Evolutionary conservation across 2,888 invertebrate genomes (phyloP).

Genomic region (Athripsodes cinereus): DNA sequence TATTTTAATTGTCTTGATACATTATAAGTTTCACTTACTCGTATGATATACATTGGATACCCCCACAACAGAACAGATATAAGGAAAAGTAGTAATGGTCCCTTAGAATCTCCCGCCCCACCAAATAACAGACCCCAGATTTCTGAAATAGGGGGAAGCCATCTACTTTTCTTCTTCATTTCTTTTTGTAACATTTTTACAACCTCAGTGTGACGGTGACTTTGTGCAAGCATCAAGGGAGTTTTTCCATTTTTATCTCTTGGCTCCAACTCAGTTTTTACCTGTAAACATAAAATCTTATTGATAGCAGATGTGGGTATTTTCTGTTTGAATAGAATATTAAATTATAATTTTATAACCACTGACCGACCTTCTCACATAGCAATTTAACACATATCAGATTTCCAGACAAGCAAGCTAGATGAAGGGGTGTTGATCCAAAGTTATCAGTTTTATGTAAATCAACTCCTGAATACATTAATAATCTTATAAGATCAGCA

Average conservation of each 20-base stretch:
- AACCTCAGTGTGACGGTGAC: constrained; percentile 80
- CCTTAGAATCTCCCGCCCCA: constrained; percentile 86
- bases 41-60: constrained; percentile 88
- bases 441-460: constrained; percentile 87
- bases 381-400: constrained; percentile 79
- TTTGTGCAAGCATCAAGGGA: constrained; percentile 81
- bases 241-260: constrained; percentile 90
- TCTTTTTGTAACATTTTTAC: constrained; percentile 76
- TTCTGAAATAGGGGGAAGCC: constrained; percentile 84
- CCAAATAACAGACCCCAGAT: constrained; percentile 87
- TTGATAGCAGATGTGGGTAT: too few species aligned
- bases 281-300: constrained; percentile 44
- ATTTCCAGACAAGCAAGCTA: constrained; percentile 85
- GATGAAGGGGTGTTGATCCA: constrained; percentile 85
- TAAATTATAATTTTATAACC: neutral
- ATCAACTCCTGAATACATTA: constrained; percentile 88
- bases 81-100: constrained; percentile 78
- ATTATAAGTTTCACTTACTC: constrained; percentile 44
- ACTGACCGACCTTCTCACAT: constrained; percentile 67
- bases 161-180: constrained; percentile 73
- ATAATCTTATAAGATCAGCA: constrained; percentile 76
- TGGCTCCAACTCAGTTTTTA: constrained; percentile 79
- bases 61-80: constrained; percentile 85
- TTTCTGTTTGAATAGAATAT: neutral
- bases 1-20: too few species aligned